These are phyloP conservation scores for Pluvianellus socialis DNA, from an alignment of 2,113 vertebrate genomes.

Conservation along the genomic window DNA sequence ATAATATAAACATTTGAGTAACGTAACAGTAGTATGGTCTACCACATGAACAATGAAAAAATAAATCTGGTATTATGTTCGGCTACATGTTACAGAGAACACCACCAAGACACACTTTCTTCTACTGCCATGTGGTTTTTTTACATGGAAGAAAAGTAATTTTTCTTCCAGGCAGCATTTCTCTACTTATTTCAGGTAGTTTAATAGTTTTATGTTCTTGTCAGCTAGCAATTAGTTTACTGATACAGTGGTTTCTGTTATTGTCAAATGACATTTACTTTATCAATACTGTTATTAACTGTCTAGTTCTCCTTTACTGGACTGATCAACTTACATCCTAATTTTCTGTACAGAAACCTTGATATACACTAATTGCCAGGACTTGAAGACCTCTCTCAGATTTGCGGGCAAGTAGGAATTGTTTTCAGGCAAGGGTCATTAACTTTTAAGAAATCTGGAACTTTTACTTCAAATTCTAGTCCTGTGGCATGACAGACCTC, in stretches of 20 bases:
- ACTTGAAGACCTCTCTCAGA: not conserved
- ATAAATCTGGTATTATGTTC: not conserved
- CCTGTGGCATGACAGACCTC: not conserved
- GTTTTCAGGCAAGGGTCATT: not conserved
- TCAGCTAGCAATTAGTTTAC: not conserved
- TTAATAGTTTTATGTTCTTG: not conserved
- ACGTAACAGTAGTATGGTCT: not conserved
- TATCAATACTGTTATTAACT: not conserved
- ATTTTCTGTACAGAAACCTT: not conserved
- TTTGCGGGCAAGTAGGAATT: not conserved
- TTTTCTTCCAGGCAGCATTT: not conserved
- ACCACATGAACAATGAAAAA: not conserved
- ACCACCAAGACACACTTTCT: not conserved
- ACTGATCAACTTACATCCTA: not conserved
- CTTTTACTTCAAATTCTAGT: not conserved
- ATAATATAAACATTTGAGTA: not conserved
- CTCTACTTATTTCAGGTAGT: not conserved
- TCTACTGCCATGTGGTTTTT: not conserved
- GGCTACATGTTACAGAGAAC: not conserved
- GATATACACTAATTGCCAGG: not conserved
- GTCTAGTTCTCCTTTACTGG: not conserved
- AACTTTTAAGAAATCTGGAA: not conserved
- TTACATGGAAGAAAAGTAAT: not conserved
- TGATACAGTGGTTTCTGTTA: not conserved
- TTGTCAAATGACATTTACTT: not conserved